These are phyloP conservation scores for Columbina picui DNA, from an alignment of 2,113 vertebrate genomes.

Conservation along the genomic window DNA sequence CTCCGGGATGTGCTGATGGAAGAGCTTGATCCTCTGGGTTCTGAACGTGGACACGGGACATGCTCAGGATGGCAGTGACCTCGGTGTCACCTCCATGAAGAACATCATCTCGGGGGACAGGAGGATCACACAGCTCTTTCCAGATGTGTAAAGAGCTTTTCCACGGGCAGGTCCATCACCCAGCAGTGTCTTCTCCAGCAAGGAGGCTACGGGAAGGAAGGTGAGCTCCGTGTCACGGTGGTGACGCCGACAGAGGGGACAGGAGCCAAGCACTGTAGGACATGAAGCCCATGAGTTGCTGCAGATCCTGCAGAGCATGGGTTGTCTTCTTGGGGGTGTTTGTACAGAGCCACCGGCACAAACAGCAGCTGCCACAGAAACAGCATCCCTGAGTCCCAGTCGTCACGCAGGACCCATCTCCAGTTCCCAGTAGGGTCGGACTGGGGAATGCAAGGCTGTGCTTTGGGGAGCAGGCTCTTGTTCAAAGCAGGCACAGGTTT, in stretches of 20 bases:
- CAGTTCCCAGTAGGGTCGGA: not conserved
- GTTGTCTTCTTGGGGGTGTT: too few species aligned
- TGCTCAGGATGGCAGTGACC: accelerated
- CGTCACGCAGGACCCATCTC: not conserved
- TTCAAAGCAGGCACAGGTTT: accelerated
- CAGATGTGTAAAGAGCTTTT: not conserved
- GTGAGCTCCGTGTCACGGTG: not conserved
- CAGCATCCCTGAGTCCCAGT: not conserved
- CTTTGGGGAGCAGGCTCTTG: not conserved
- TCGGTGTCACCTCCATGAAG: not conserved
- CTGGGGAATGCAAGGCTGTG: accelerated
- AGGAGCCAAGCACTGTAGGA: accelerated
- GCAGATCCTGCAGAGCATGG: not conserved
- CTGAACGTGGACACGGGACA: not conserved
- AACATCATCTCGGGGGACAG: accelerated
- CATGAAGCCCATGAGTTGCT: accelerated
- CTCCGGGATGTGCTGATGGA: not conserved
- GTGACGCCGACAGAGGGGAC: not conserved
- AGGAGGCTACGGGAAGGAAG: not conserved
- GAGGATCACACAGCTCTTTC: not conserved
- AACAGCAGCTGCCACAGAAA: accelerated
- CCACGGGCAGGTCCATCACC: accelerated
- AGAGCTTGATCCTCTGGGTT: not conserved
- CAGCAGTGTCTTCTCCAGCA: not conserved
- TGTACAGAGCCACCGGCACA: not conserved